Evolutionary conservation across 2,797 vertebrate species (phyloP), one percentile per base, ranked within the genome.

Genomic region (Peromyscus aztecus): DNA sequence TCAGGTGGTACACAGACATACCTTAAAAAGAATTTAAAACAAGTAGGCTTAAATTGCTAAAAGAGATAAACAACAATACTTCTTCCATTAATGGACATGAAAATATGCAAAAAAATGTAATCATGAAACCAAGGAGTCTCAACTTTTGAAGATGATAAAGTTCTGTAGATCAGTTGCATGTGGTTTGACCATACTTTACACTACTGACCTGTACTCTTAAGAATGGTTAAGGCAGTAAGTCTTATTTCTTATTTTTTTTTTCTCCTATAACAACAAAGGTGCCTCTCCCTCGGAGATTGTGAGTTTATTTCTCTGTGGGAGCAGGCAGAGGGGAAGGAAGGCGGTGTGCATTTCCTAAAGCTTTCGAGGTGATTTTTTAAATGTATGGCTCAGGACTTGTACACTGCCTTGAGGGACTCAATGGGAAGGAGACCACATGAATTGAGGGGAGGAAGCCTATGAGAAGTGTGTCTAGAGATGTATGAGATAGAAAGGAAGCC

Each of bases 21-120:
- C n/a, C 57, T 43, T 63, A 21, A 83, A 83, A 83, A 34, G 27
- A 95, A 89, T 55, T 86, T 43, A 92, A 95, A 90, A 86, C 81
- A 71, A 86, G 61, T 49, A 46, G 27, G 43, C 23, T 86, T 84
- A 69, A 27, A 40, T 89, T 88, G 78, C 34, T 82, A 16, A 77
- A 63, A 77, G 43, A 85, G 40, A 49, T 86, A 90, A 57, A 37
- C 14, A 12, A 67, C 76, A 27, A 90, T 34, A 81, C 65, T 31
- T 37, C 34, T 81, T 27, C 43, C 67, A 81, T 69, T 96, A 40
- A 92, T 43, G 1, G n/a, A 10, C 43, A 81, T 52, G 29, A 80
- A 65, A 75, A 4, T 29, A 52, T 59, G n/a, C n/a, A 89, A 82
- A 52, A 59, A 82, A 82, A 65, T 37, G 27, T 55, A 63, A 90